A percentile compares a stretch with the other conserved stretches of the same genome.
Evolutionary conservation across 2,888 invertebrate genomes (phyloP).

Genomic region (Patella caerulea): DNA sequence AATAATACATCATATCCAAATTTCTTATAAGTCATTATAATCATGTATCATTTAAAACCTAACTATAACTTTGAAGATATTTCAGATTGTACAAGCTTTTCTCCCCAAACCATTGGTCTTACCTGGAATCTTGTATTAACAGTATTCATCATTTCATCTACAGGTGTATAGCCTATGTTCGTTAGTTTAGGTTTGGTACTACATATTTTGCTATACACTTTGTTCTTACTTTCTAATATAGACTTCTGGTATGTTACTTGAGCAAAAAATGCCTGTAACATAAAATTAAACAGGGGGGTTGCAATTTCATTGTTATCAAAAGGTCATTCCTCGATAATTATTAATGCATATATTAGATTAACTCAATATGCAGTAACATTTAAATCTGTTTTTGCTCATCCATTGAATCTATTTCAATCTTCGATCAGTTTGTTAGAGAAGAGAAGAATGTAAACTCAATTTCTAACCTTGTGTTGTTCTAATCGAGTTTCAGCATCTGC

Average conservation of each 20-base stretch:
- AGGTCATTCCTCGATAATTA: neutral
- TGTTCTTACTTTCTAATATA: conserved; percentile 95
- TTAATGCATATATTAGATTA: neutral
- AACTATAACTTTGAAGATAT: no score
- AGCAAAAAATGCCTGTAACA: conserved; percentile 81
- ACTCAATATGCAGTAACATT: neutral
- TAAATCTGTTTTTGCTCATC: neutral
- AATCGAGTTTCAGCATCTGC: conserved; percentile 83
- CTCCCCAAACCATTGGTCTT: conserved; percentile 10
- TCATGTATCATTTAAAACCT: no score
- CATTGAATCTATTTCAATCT: no score
- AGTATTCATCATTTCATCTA: conserved; percentile 80
- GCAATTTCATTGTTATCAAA: no score
- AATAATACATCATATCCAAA: no score
- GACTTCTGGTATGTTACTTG: conserved; percentile 91
- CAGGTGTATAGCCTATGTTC: conserved; percentile 81
- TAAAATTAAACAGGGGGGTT: conserved; percentile 22
- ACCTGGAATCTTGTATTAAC: conserved; percentile 86
- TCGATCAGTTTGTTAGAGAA: no score
- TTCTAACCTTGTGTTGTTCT: conserved; percentile 81
- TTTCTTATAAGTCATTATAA: no score
- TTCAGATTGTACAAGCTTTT: no score
- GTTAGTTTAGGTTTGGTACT: conserved; percentile 82
- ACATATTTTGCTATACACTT: conserved; percentile 86
- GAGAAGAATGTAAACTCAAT: neutral